These are phyloP conservation scores for Menidia menidia DNA, from an alignment of 2,797 vertebrate species.

Conservation along the genomic window DNA sequence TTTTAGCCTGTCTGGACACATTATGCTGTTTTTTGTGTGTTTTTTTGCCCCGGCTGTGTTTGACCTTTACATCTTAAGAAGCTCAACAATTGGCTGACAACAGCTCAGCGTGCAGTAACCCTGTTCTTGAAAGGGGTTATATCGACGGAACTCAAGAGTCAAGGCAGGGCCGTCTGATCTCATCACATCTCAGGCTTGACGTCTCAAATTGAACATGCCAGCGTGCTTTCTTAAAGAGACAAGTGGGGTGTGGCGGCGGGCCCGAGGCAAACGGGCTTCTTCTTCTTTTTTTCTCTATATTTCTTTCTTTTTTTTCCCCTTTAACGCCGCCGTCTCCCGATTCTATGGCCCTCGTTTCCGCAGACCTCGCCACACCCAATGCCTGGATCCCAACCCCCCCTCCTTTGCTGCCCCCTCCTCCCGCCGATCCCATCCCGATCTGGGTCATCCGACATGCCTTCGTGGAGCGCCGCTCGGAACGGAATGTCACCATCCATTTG, in stretches of 20 bases:
- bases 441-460: conserved; percentile 75
- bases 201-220: conserved; percentile 9
- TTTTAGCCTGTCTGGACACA: neutral
- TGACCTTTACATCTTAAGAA: conserved; percentile 2
- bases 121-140: conserved; percentile 41
- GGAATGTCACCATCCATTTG: conserved; percentile 78
- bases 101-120: neutral
- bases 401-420: conserved; percentile 16
- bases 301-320: conserved; percentile 16
- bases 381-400: conserved; percentile 56
- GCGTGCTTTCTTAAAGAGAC: conserved; percentile 8
- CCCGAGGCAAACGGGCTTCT: conserved; percentile 6
- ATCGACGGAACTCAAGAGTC: conserved; percentile 30
- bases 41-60: neutral
- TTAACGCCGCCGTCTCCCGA: neutral
- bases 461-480: conserved; percentile 59
- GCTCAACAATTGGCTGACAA: neutral
- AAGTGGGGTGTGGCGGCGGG: conserved; percentile 31
- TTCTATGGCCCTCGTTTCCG: neutral
- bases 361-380: conserved; percentile 26
- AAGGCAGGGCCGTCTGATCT: conserved; percentile 37
- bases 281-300: neutral
- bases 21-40: neutral
- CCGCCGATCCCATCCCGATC: conserved; percentile 51
- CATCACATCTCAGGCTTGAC: conserved; percentile 18